Evolutionary conservation across 2,888 invertebrate species (phyloP).

Genomic region (Hedya salicella): DNA sequence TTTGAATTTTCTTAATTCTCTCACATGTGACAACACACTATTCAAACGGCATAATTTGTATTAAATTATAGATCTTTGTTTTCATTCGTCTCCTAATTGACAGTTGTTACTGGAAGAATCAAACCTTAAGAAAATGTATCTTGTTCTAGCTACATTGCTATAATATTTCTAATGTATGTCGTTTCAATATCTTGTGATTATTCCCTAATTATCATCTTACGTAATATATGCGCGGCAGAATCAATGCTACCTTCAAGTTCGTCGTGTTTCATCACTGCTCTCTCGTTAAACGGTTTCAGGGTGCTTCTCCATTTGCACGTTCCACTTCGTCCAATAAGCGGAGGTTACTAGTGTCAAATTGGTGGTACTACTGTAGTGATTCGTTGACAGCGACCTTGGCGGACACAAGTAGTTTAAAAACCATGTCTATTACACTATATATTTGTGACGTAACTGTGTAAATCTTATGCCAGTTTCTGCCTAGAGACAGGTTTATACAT

Average conservation of each 20-base stretch:
- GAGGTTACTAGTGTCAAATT: constrained; percentile 80
- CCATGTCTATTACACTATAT: constrained; percentile 48
- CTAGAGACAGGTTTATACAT: constrained; percentile 24
- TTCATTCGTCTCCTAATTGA: no score
- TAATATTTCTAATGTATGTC: not conserved
- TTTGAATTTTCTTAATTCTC: no score
- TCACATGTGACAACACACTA: no score
- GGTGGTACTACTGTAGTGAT: constrained; percentile 62
- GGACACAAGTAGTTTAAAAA: constrained; percentile 49
- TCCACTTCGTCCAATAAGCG: constrained; percentile 78
- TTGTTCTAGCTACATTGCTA: not conserved
- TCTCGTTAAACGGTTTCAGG: constrained; percentile 73
- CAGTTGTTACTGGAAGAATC: no score
- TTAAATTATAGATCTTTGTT: no score
- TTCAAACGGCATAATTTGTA: no score
- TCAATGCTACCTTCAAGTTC: constrained; percentile 75
- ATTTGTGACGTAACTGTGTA: constrained; percentile 27
- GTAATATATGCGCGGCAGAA: constrained; percentile 52
- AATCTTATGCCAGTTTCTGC: constrained; percentile 11
- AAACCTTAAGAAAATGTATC: not conserved
- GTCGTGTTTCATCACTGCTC: constrained; percentile 69
- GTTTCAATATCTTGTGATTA: not conserved
- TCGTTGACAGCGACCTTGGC: constrained; percentile 67
- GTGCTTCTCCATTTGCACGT: constrained; percentile 80
- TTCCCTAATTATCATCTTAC: constrained; percentile 27